These are phyloP conservation scores for Leptopilina drosophilae DNA, from an alignment of 2,888 invertebrate genomes.

Conservation along the genomic window DNA sequence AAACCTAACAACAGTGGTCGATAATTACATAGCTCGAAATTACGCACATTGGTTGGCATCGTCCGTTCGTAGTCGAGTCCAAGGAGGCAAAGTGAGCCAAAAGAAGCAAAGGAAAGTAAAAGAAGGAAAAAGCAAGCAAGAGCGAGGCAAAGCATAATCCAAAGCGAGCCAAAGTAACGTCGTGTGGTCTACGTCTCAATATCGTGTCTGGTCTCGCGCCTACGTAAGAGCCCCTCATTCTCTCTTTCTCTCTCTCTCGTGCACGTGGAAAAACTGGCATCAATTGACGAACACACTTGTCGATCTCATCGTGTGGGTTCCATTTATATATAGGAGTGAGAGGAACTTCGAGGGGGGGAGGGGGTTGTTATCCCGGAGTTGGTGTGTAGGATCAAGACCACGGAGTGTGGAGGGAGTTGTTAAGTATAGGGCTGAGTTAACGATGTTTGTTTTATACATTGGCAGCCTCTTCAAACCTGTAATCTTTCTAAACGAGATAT, in stretches of 20 bases:
- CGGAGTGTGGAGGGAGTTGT: conserved; percentile 57
- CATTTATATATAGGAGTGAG: conserved; percentile 45
- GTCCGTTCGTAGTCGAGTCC: conserved; percentile 47
- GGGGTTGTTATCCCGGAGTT: conserved; percentile 53
- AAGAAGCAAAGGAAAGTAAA: no score
- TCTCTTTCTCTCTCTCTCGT: conserved; percentile 40
- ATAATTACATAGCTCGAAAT: conserved; percentile 67
- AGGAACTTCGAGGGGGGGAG: conserved; percentile 43
- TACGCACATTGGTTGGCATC: conserved; percentile 57
- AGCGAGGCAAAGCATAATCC: conserved; percentile 4
- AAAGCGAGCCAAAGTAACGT: conserved; percentile 55
- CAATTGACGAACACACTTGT: conserved; percentile 49
- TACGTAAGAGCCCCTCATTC: conserved; percentile 45
- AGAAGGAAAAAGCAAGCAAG: no score
- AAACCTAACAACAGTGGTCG: conserved; percentile 57
- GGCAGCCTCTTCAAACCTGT: conserved; percentile 77
- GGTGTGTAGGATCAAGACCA: conserved; percentile 45
- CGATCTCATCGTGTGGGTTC: conserved; percentile 51
- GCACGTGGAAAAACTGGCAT: conserved; percentile 43
- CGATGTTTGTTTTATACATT: conserved; percentile 78
- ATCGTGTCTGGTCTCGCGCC: conserved; percentile 55
- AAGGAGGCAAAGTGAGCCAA: no score
- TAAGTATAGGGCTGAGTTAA: conserved; percentile 76
- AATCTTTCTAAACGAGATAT: conserved; percentile 78
- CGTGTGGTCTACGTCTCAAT: conserved; percentile 75